These are phyloP conservation scores for Oscheius sp. DNA, from an alignment of 2,888 invertebrate species.

Conservation along the genomic window DNA sequence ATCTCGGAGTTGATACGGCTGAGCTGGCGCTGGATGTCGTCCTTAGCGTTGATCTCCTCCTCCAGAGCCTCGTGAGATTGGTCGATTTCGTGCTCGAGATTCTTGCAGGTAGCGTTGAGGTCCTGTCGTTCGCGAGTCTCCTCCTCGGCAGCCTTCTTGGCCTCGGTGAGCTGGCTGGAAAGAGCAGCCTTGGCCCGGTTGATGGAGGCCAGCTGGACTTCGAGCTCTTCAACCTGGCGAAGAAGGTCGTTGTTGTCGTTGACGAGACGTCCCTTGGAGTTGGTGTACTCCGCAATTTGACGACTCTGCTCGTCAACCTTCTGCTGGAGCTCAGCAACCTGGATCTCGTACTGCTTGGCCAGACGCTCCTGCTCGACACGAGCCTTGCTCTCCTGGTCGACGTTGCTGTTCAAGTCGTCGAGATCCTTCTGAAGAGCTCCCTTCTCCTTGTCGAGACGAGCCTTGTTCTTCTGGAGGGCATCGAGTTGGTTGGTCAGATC, in stretches of 20 bases:
- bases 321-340: slow-evolving; percentile 92
- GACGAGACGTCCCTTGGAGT: slow-evolving; percentile 90
- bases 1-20: slow-evolving; percentile 88
- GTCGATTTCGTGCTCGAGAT: slow-evolving; percentile 98
- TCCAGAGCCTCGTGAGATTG: slow-evolving; percentile 98
- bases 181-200: slow-evolving; percentile 74
- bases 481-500: slow-evolving; percentile 99
- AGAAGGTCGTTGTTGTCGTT: slow-evolving; percentile 96
- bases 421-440: slow-evolving; percentile 65
- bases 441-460: slow-evolving; percentile 75
- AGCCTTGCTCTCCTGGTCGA: slow-evolving; percentile 68
- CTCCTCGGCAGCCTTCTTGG: slow-evolving; percentile 96
- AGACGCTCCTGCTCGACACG: slow-evolving; percentile 68
- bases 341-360: slow-evolving; percentile 69
- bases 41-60: slow-evolving; percentile 97
- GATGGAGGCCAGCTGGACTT: slow-evolving; percentile 94
- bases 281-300: slow-evolving; percentile 89
- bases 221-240: slow-evolving; percentile 89
- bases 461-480: slow-evolving; percentile 98
- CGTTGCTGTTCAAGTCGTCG: slow-evolving; percentile 65
- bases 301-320: slow-evolving; percentile 94
- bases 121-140: slow-evolving; percentile 75
- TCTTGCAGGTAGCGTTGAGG: slow-evolving; percentile 78
- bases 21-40: slow-evolving; percentile 95
- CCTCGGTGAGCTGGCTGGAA: slow-evolving; percentile 82